phyloP scores from a whole-genome alignment of 1,140 invertebrate species.

The Drosophila navojoa region DNA sequence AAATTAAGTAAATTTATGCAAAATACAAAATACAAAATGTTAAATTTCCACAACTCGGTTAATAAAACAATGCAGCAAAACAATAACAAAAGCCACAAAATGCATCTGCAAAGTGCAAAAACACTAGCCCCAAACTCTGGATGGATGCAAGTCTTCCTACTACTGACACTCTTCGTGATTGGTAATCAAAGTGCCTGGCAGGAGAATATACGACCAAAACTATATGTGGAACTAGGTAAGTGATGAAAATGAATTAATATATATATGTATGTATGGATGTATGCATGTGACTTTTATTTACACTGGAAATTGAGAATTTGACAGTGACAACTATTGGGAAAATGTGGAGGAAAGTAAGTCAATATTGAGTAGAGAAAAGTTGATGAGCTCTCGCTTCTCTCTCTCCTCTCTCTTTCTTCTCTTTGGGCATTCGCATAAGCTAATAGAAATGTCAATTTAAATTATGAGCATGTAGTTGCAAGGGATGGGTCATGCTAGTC shows the following conservation, averaged over 20 bases:
- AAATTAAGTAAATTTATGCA: slow-evolving; percentile 69
- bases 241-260: neutral
- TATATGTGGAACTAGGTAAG: slow-evolving; percentile 94
- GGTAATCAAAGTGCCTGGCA: slow-evolving; percentile 88
- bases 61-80: slow-evolving; percentile 60
- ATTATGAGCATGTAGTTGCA: slow-evolving; percentile 49
- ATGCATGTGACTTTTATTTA: neutral
- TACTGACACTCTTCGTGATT: slow-evolving; percentile 83
- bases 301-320: neutral
- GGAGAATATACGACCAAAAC: slow-evolving; percentile 93
- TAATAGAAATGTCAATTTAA: slow-evolving; percentile 66
- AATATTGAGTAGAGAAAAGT: neutral
- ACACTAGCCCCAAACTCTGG: slow-evolving; percentile 49
- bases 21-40: slow-evolving; percentile 75
- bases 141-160: slow-evolving; percentile 82
- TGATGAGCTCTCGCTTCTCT: neutral
- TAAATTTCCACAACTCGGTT: slow-evolving; percentile 60
- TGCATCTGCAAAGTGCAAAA: slow-evolving; percentile 58
- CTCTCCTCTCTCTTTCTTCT: neutral
- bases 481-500: neutral
- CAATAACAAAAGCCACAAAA: slow-evolving; percentile 48
- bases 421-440: slow-evolving; percentile 15
- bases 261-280: no score
- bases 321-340: slow-evolving; percentile 7
- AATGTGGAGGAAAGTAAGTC: neutral